Evolutionary conservation across 2,888 invertebrate species (phyloP).

Genomic region (Cyclophora punctaria): DNA sequence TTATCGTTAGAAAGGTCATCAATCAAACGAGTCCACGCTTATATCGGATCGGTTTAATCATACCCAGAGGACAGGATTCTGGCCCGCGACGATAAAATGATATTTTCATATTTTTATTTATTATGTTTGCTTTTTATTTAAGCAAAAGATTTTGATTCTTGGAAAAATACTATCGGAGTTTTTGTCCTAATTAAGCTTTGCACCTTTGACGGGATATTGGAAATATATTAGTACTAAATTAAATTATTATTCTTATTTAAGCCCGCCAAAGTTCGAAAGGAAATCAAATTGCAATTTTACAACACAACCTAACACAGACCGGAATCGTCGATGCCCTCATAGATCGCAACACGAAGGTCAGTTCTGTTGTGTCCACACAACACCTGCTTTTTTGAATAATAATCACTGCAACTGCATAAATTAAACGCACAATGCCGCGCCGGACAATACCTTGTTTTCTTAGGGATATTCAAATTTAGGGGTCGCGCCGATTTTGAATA

Average conservation of each 20-base stretch:
- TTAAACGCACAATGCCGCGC: slow-evolving; percentile 40
- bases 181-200: too few species aligned
- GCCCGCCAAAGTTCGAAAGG: neutral
- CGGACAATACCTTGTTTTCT: slow-evolving; percentile 53
- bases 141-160: too few species aligned
- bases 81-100: neutral
- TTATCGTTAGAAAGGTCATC: slow-evolving; percentile 51
- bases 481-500: slow-evolving; percentile 57
- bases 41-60: slow-evolving; percentile 45
- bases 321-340: slow-evolving; percentile 10
- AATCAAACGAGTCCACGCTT: slow-evolving; percentile 46
- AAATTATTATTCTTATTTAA: too few species aligned
- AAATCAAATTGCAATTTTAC: slow-evolving; percentile 10
- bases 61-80: slow-evolving; percentile 34
- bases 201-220: too few species aligned
- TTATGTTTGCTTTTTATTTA: too few species aligned
- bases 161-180: too few species aligned
- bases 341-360: slow-evolving; percentile 48
- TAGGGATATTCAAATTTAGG: slow-evolving; percentile 72
- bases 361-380: slow-evolving; percentile 44
- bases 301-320: neutral
- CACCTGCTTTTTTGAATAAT: slow-evolving; percentile 67
- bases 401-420: slow-evolving; percentile 57
- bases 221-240: too few species aligned
- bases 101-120: too few species aligned